These are phyloP conservation scores for human DNA, from an alignment of 2,113 vertebrate genomes.

Conservation along the genomic window GRCh38 chr4:153620501-153621000, in stretches of 20 bases:
- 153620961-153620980: neutral
- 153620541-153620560: conserved; percentile 59
- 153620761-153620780: conserved; percentile 87
- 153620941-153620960: neutral
- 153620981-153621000: neutral
- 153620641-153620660: conserved; percentile 27
- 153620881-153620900: conserved; percentile 57
- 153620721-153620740: neutral
- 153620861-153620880: conserved; percentile 76
- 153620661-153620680: conserved; percentile 37
- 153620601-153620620: conserved; percentile 68
- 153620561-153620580: conserved; percentile 36
- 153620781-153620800: conserved; percentile 89
- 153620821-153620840: conserved; percentile 90
- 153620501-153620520: conserved; percentile 79
- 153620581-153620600: conserved; percentile 21
- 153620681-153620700: conserved; percentile 43
- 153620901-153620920: neutral
- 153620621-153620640: conserved; percentile 57
- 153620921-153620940: neutral
- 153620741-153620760: conserved; percentile 83
- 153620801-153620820: conserved; percentile 82
- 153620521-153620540: conserved; percentile 74
- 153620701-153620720: neutral
- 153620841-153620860: conserved; percentile 93